These are phyloP conservation scores for Sinotaia quadrata DNA, from an alignment of 2,888 invertebrate genomes.

Conservation along the genomic window DNA sequence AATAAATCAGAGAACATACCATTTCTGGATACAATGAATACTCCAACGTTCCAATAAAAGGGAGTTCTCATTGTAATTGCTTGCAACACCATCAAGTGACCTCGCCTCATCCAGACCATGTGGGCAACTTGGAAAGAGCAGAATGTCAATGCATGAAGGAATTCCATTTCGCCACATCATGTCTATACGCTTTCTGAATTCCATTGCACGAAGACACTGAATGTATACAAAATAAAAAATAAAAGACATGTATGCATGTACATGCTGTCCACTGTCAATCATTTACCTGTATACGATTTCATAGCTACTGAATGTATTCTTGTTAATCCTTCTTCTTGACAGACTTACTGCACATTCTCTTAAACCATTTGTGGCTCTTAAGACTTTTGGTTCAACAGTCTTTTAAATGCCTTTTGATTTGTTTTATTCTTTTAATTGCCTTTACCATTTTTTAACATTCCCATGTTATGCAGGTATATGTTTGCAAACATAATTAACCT, in stretches of 20 bases:
- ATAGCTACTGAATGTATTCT: no score
- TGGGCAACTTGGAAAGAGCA: constrained; percentile 82
- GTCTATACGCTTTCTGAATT: constrained; percentile 76
- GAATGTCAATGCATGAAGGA: constrained; percentile 86
- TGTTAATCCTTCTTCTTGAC: no score
- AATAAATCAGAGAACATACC: constrained; percentile 36
- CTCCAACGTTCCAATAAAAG: constrained; percentile 87
- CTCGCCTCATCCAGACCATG: constrained; percentile 73
- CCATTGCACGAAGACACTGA: constrained; percentile 77
- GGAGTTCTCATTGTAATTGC: constrained; percentile 71
- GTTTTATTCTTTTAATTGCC: no score
- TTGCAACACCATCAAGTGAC: constrained; percentile 68
- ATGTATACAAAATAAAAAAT: not conserved
- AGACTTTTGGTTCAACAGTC: no score
- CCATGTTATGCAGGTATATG: no score
- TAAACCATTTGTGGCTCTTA: no score
- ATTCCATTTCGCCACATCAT: constrained; percentile 81
- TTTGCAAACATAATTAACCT: no score
- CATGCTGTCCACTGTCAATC: no score
- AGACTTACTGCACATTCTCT: no score
- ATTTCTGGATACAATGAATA: constrained; percentile 78
- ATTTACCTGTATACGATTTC: no score
- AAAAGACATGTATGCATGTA: not conserved
- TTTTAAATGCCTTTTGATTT: no score
- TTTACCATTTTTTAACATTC: no score